phyloP scores from a whole-genome alignment of 2,888 invertebrate genomes.

The Drosophila greeni region DNA sequence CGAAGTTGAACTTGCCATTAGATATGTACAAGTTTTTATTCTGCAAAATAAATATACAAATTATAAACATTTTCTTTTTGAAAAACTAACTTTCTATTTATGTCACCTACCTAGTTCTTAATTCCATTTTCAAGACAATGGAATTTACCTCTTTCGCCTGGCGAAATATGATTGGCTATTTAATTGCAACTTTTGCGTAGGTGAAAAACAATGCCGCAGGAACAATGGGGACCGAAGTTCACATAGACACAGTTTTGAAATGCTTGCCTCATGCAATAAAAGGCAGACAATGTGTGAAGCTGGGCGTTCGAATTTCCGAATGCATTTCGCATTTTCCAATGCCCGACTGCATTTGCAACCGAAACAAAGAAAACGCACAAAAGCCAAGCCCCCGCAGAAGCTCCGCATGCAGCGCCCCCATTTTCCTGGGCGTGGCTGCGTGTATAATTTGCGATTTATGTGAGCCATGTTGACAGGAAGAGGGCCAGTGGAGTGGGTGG shows the following conservation, averaged over 20 bases:
- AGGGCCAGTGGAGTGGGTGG: neutral
- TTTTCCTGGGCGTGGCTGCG: slow-evolving; percentile 56
- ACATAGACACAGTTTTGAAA: slow-evolving; percentile 19
- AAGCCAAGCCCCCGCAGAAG: slow-evolving; percentile 48
- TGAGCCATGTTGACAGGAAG: slow-evolving; percentile 59
- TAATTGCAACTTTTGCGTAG: slow-evolving; percentile 13
- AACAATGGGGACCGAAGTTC: slow-evolving; percentile 22
- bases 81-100: neutral
- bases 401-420: slow-evolving; percentile 2
- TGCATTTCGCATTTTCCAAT: slow-evolving; percentile 62
- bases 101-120: neutral
- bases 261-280: slow-evolving; percentile 63
- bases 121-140: neutral
- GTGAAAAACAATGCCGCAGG: neutral
- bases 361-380: slow-evolving; percentile 49
- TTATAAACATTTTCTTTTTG: neutral
- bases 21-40: neutral
- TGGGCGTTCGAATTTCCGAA: slow-evolving; percentile 67
- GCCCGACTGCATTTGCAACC: slow-evolving; percentile 44
- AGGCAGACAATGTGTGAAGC: slow-evolving; percentile 71
- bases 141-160: neutral
- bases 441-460: slow-evolving; percentile 74
- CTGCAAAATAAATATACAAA: neutral
- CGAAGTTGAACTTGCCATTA: no score
- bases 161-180: slow-evolving; percentile 2